These are phyloP conservation scores for Anableps anableps DNA, from an alignment of 2,797 vertebrate species.

Conservation along the genomic window DNA sequence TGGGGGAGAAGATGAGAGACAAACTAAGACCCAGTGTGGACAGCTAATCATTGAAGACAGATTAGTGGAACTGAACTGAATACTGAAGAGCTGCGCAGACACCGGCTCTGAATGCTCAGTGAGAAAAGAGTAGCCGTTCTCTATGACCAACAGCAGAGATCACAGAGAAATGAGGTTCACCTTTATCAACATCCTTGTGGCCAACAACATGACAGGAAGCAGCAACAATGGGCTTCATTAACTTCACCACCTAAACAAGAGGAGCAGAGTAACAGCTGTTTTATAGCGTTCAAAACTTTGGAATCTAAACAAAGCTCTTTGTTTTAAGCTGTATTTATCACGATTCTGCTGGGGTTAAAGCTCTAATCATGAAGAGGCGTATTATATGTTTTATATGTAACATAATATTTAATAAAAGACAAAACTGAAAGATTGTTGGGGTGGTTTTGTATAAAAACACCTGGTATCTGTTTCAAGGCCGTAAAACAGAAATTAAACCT, in stretches of 20 bases:
- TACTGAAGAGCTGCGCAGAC: background rate
- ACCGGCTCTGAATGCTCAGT: background rate
- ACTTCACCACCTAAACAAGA: slow-evolving; percentile 61
- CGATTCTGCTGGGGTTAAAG: background rate
- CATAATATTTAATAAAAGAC: background rate
- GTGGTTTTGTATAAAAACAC: background rate
- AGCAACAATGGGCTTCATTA: slow-evolving; percentile 76
- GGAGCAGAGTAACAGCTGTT: background rate
- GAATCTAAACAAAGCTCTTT: background rate
- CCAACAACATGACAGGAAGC: slow-evolving; percentile 69
- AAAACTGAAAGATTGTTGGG: background rate
- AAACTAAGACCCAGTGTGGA: background rate
- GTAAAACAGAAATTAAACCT: background rate
- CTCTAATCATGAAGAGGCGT: background rate
- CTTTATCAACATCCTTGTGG: slow-evolving; percentile 70
- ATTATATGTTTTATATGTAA: background rate
- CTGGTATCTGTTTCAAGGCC: background rate
- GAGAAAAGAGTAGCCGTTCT: background rate
- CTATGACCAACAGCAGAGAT: background rate
- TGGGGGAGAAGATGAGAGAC: slow-evolving; percentile 56
- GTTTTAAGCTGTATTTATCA: background rate
- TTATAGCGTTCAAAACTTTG: background rate
- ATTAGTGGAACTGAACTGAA: background rate
- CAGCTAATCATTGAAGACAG: background rate
- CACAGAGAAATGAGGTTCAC: slow-evolving; percentile 53